phyloP scores from a whole-genome alignment of 2,888 invertebrate species.

The Netelia virgata region DNA sequence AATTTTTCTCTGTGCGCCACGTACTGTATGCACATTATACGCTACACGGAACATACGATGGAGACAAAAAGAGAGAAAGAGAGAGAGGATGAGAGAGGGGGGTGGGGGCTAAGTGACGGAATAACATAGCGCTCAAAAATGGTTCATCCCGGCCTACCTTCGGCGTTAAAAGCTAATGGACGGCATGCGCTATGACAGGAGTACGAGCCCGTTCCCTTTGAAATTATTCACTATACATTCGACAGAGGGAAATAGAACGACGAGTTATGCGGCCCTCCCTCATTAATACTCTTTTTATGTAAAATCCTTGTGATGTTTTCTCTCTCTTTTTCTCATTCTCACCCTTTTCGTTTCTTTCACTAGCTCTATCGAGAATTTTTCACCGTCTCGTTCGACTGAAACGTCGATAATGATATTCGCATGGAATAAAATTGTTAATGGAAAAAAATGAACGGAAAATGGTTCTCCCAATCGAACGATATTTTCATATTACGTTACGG shows the following conservation, averaged over 20 bases:
- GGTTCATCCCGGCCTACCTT: slow-evolving; percentile 63
- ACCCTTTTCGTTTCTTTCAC: background rate
- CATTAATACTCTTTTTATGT: slow-evolving; percentile 19
- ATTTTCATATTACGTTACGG: background rate
- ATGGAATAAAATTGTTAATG: background rate
- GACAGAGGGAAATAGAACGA: slow-evolving; percentile 31
- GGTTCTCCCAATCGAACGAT: background rate
- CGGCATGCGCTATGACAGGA: slow-evolving; percentile 52
- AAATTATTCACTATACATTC: slow-evolving; percentile 55
- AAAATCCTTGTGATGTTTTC: background rate
- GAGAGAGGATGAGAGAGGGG: slow-evolving; percentile 2
- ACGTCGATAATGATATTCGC: background rate
- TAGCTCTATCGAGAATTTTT: background rate
- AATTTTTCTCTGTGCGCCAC: background rate
- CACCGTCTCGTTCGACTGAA: background rate
- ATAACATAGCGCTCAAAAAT: slow-evolving; percentile 45
- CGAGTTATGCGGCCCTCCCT: slow-evolving; percentile 14
- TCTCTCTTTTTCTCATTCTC: background rate
- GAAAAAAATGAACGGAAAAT: background rate
- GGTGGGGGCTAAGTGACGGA: slow-evolving; percentile 20
- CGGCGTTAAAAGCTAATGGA: slow-evolving; percentile 79
- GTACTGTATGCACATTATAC: background rate
- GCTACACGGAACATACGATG: too few species aligned
- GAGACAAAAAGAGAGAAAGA: slow-evolving; percentile 12
- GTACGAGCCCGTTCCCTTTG: slow-evolving; percentile 51